A percentile compares a stretch with the other conserved stretches of the same genome.
These are phyloP conservation scores for Scaptomyza montana DNA, from an alignment of 1,140 invertebrate species.

Conservation along the genomic window DNA sequence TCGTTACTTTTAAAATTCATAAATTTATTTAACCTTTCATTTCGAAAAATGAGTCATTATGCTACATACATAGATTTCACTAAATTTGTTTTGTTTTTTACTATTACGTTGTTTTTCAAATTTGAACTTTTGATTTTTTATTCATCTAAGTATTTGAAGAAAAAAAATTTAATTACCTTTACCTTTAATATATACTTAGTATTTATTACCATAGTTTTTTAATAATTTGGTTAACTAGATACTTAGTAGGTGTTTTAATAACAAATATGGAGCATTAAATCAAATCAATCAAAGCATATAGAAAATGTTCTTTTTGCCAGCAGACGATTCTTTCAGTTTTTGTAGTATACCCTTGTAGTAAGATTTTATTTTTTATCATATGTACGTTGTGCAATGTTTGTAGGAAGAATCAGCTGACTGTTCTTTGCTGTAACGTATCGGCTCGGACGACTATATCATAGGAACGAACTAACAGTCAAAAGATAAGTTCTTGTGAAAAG, in stretches of 20 bases:
- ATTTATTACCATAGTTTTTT: constrained; percentile 28
- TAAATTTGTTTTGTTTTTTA: constrained; percentile 53
- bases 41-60: constrained; percentile 1
- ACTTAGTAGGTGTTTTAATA: constrained; percentile 3
- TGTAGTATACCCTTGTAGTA: constrained; percentile 10
- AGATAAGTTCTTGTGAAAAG: no score
- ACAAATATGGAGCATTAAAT: not conserved
- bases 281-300: constrained; percentile 33
- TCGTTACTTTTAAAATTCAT: no score
- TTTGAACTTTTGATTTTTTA: constrained; percentile 44
- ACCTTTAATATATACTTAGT: constrained; percentile 14
- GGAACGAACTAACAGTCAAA: no score
- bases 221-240: constrained; percentile 59
- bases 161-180: constrained; percentile 18
- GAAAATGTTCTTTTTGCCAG: constrained; percentile 13
- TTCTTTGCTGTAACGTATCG: no score
- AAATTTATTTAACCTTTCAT: constrained; percentile 6
- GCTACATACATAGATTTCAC: constrained; percentile 10
- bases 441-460: no score
- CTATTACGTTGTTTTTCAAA: constrained; percentile 43
- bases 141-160: constrained; percentile 33
- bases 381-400: no score
- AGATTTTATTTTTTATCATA: no score
- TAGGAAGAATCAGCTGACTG: no score
- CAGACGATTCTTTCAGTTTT: constrained; percentile 7